Percentiles rank a stretch among this genome's conserved stretches.
Conservation (phyloP, 1,140 invertebrate species). For the Zaprionus capensis region DNA sequence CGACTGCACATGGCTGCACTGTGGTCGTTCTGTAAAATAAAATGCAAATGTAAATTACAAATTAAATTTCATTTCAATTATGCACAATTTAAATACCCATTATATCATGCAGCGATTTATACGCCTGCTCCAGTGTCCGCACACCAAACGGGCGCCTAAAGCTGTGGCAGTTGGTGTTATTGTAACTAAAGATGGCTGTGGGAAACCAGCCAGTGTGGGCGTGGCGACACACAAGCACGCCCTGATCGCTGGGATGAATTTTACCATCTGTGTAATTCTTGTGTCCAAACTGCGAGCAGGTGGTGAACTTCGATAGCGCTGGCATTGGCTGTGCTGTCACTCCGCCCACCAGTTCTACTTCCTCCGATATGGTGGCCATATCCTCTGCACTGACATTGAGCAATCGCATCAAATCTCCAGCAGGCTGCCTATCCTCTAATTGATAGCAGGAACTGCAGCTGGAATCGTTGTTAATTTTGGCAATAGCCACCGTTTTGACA, state of each 20-base stretch:
- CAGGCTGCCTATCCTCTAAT: constrained; percentile 64
- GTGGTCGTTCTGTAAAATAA: constrained; percentile 52
- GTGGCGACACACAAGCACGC: constrained; percentile 73
- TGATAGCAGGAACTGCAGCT: constrained; percentile 66
- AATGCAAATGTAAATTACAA: constrained; percentile 6
- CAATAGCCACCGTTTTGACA: constrained; percentile 66
- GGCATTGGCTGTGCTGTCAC: constrained; percentile 39
- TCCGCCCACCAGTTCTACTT: constrained; percentile 62
- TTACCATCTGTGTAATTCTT: constrained; percentile 43
- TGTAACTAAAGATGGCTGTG: constrained; percentile 66
- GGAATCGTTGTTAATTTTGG: constrained; percentile 24
- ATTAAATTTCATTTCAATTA: background rate
- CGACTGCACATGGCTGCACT: constrained; percentile 43
- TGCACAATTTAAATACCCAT: constrained; percentile 54
- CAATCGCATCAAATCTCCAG: constrained; percentile 58
- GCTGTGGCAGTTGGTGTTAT: constrained; percentile 75
- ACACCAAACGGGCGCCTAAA: constrained; percentile 69
- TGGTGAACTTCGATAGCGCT: constrained; percentile 67
- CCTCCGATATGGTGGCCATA: constrained; percentile 72
- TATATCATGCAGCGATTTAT: constrained; percentile 59
- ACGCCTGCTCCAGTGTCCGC: constrained; percentile 60
- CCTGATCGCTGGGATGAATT: constrained; percentile 68
- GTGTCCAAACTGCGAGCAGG: constrained; percentile 71
- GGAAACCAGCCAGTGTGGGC: constrained; percentile 75
- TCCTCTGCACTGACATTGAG: constrained; percentile 73